phyloP scores from a whole-genome alignment of 2,888 invertebrate genomes.

The Hymenopus coronatus region DNA sequence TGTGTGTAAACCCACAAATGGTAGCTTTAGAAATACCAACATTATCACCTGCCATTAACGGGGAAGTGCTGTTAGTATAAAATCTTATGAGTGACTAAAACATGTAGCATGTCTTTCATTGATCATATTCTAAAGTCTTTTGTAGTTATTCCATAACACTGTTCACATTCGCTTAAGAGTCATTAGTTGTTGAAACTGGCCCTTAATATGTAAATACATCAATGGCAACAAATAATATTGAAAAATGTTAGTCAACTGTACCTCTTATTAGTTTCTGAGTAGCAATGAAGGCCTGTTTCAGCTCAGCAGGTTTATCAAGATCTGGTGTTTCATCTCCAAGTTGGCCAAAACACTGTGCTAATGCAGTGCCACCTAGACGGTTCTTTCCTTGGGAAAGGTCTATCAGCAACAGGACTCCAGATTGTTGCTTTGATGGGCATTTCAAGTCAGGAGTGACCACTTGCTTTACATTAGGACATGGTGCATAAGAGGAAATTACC shows the following conservation, averaged over 20 bases:
- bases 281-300: conserved; percentile 74
- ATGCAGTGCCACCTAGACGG: conserved; percentile 86
- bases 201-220: too few species aligned
- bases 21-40: too few species aligned
- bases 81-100: too few species aligned
- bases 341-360: conserved; percentile 88
- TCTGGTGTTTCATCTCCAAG: conserved; percentile 80
- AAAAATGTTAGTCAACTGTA: conserved; percentile 38
- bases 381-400: conserved; percentile 71
- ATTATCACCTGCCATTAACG: too few species aligned
- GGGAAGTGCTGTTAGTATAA: too few species aligned
- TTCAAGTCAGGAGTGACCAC: conserved; percentile 89
- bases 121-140: too few species aligned
- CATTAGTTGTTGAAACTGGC: too few species aligned
- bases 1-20: too few species aligned
- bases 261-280: conserved; percentile 82
- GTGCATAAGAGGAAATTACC: conserved; percentile 95
- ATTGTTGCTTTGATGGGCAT: conserved; percentile 55
- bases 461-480: conserved; percentile 84
- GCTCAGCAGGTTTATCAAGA: conserved; percentile 63
- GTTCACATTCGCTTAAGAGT: too few species aligned
- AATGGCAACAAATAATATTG: not conserved
- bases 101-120: too few species aligned
- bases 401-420: conserved; percentile 71
- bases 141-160: too few species aligned